Percentiles rank a stretch among this genome's conserved stretches.
Evolutionary conservation across 2,113 vertebrate species (phyloP).

Genomic region (Sigmodon hispidus): DNA sequence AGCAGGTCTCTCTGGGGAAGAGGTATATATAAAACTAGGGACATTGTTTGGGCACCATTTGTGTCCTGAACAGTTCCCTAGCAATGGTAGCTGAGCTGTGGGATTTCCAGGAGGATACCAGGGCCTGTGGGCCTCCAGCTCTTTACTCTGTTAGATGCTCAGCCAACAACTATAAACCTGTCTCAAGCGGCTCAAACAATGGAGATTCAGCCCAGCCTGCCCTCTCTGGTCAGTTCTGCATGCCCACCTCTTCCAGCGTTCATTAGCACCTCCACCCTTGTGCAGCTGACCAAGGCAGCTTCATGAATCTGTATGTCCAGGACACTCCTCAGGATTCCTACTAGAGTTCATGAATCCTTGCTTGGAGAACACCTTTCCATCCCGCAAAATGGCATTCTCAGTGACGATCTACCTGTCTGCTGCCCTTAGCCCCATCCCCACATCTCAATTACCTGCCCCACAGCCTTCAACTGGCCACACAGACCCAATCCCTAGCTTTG

Average conservation of each 20-base stretch:
- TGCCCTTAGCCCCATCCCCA: background rate
- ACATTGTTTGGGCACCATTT: background rate
- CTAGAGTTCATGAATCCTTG: background rate
- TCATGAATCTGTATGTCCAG: background rate
- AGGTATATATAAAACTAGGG: background rate
- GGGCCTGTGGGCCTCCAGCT: background rate
- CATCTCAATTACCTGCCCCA: background rate
- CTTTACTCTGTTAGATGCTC: background rate
- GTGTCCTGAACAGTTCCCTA: background rate
- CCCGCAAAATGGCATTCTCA: background rate
- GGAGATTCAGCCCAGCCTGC: background rate
- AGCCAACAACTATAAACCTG: accelerated
- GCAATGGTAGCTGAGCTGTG: background rate
- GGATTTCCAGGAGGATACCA: background rate
- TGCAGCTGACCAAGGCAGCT: background rate
- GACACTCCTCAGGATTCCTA: background rate
- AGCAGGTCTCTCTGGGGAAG: background rate
- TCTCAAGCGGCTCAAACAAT: background rate
- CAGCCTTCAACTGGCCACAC: background rate
- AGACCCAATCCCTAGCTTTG: background rate
- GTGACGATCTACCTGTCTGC: background rate
- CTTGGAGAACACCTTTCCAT: background rate
- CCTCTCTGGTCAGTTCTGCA: background rate
- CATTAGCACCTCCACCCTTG: background rate
- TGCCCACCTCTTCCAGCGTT: background rate